Base-by-base conservation (phyloP, 2,113 vertebrate genomes). In the Scopus umbretta region DNA sequence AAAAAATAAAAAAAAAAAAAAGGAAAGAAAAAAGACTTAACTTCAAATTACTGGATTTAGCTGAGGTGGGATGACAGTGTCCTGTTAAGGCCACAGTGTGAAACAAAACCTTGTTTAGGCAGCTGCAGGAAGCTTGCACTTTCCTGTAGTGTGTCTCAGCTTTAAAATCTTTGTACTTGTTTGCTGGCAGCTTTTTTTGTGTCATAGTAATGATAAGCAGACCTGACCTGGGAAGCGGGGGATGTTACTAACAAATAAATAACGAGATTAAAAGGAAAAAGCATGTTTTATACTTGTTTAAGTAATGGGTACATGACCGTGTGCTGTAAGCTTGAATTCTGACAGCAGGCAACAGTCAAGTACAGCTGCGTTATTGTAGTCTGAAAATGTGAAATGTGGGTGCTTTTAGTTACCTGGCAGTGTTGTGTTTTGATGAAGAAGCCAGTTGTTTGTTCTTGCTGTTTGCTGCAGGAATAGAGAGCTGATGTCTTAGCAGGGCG, bases 151-250 rank as follows among this genome's bases (percentile, higher is more conserved):
- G 38, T 43, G 27, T 80, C 61, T 73, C 55, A 65, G 66, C 50
- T 95, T 91, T 83, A 50, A 83, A 87, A 88, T 92, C 66, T 86
- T 95, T 71, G 78, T 80, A 50, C 50, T 93, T 84, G 25, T 68
- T 96, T 91, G 88, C 63, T 92, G 72, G 34, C 67, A 85, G 55
- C 18, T 81, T 88, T 80, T 90, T 87, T 80, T 84, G 13, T 94
- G 45, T 68, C 22, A 5, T 56, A 49, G 71, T 70, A 89, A 58
- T 75, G 59, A 78, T 88, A 78, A 86, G 45, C 66, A 74, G 58
- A 72, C 42, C 13, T 78, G 72, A 29, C 21, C 55, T 75, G 74
- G 68, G 70, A 94, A 66, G 36, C 55, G 40, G 55, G 55, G 70
- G 32, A 88, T 1, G 1, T 86, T 71, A 17, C 49, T 83, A 76